Evolutionary conservation across 2,113 vertebrate species (phyloP), one percentile per base, ranked within the genome.

Genomic region (Perca schrenkii): DNA sequence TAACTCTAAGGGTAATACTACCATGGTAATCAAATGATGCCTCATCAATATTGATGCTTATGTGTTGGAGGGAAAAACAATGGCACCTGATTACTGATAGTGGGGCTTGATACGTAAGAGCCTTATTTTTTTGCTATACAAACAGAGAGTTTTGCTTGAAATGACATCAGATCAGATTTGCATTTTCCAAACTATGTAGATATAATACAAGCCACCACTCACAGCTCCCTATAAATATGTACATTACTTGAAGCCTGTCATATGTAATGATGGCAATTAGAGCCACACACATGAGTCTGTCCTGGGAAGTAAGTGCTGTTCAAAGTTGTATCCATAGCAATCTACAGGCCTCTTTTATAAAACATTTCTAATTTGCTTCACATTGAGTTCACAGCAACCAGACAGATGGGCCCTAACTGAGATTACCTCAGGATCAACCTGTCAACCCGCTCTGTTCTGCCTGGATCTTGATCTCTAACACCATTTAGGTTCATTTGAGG

Each of bases 21-120:
- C 73, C 86, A 64, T 74, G 58, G 85, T 73, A 91, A 89, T 90
- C 85, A 90, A 90, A 93, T 83, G 71, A 90, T 85, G 85, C 72
- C 69, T 89, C 91, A 89, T 88, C 73, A 91, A 79, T 91, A 91
- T 86, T 91, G 80, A 87, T 87, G 79, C 79, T 72, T 63, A 58
- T 81, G 73, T 77, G 63, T 52, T 69, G 22, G 65, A 82, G 54
- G 46, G 36, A 77, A 64, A 84, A 85, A 83, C 80, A 91, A 77
- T 71, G 67, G 46, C 47, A 81, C 53, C 84, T 80, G 82, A 86
- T 77, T 80, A 83, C 54, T 75, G 56, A 79, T 67, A 73, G 77
- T 22, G 34, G 62, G 53, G 47, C 54, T 14, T n/a, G 69, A 84
- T 36, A 67, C 34, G 16, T 69, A 60, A 66, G 53, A 61, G 63